Evolutionary conservation across 1,140 invertebrate genomes (phyloP).

Genomic region (Caligus rogercresseyi): DNA sequence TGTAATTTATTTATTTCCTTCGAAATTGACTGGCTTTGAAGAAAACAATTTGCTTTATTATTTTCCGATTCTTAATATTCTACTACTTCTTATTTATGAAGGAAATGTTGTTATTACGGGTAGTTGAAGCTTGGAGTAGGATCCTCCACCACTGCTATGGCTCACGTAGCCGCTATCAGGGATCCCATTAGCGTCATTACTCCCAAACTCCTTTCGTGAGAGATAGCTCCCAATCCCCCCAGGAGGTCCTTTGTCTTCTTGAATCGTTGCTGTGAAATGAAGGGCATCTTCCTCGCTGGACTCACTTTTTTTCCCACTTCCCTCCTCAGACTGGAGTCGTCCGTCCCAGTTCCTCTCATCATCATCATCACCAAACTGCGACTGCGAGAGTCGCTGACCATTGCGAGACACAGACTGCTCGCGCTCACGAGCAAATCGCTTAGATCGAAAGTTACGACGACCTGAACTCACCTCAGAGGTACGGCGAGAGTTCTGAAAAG

Average conservation of each 20-base stretch:
- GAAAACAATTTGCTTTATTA: too few species aligned
- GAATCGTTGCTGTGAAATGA: constrained; percentile 1
- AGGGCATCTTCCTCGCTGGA: not conserved
- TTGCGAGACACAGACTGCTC: not conserved
- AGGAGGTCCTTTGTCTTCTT: not conserved
- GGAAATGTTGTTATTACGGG: constrained; percentile 1
- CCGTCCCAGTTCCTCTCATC: not conserved
- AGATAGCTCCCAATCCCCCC: constrained; percentile 16
- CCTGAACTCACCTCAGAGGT: constrained; percentile 4
- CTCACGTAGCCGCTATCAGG: constrained; percentile 19
- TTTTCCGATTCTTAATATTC: too few species aligned
- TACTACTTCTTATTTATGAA: too few species aligned
- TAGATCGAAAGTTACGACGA: constrained; percentile 16
- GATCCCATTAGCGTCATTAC: not conserved
- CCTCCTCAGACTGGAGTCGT: not conserved
- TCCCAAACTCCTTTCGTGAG: constrained; percentile 9
- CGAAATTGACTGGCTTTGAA: too few species aligned
- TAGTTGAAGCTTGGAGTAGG: constrained; percentile 9
- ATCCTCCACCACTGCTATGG: constrained; percentile 18
- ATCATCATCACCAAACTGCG: not conserved
- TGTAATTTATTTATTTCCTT: too few species aligned
- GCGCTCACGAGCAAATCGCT: constrained; percentile 12
- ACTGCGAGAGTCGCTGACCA: not conserved
- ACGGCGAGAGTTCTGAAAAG: not conserved
- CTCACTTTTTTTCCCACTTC: not conserved